A percentile compares a stretch with the other conserved stretches of the same genome.
phyloP scores from a whole-genome alignment of 2,113 vertebrate genomes.

The Conger conger region DNA sequence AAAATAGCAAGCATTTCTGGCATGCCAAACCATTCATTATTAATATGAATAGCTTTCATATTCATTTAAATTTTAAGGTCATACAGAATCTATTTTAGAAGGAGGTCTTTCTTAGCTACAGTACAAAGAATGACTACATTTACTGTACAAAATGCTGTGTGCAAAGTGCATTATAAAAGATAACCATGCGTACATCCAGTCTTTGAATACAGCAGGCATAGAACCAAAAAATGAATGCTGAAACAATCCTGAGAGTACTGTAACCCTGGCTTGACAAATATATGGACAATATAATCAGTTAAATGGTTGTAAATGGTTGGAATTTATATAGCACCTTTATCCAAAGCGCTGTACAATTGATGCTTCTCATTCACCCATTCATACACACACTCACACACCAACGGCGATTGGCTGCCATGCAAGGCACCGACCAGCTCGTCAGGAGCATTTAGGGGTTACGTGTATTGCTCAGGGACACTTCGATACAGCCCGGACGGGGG shows the following conservation, averaged over 20 bases:
- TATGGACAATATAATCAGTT: too few species aligned
- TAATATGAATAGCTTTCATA: not conserved
- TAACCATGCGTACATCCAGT: not conserved
- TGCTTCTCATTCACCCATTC: too few species aligned
- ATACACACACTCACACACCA: too few species aligned
- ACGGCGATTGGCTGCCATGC: too few species aligned
- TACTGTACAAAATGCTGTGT: not conserved
- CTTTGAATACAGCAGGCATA: not conserved
- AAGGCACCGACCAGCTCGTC: too few species aligned
- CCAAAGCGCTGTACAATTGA: too few species aligned
- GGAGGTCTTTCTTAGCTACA: not conserved
- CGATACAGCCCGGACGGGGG: too few species aligned
- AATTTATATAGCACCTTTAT: too few species aligned
- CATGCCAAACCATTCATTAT: not conserved
- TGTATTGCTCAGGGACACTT: too few species aligned
- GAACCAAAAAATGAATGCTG: not conserved
- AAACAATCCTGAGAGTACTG: not conserved
- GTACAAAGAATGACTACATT: not conserved
- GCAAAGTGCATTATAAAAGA: not conserved
- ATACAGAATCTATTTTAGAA: not conserved
- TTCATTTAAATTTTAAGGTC: not conserved
- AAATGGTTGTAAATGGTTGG: too few species aligned
- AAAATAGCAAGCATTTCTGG: not conserved
- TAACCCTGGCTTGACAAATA: too few species aligned
- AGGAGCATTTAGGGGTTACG: too few species aligned